A percentile compares a stretch with the other conserved stretches of the same genome.
Conservation (phyloP, 2,797 vertebrate species). For the Apodemus agrarius region DNA sequence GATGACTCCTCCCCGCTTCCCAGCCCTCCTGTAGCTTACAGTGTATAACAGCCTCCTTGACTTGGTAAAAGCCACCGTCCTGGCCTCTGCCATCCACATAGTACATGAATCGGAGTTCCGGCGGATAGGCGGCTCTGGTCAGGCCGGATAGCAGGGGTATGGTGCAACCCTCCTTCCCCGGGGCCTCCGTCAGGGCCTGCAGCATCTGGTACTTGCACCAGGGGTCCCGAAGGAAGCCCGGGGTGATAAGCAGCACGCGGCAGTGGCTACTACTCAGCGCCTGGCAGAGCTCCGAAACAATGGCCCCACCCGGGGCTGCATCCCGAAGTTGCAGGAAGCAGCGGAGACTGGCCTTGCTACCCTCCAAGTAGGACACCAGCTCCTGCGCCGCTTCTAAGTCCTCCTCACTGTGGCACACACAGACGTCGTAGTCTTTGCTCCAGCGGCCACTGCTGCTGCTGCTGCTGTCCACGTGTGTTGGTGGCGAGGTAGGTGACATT, state of each 20-base stretch:
- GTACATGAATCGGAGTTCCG: constrained; percentile 90
- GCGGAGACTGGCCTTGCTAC: constrained; percentile 85
- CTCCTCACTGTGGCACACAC: constrained; percentile 91
- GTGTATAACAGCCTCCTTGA: constrained; percentile 87
- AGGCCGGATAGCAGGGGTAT: constrained; percentile 91
- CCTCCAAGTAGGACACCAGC: constrained; percentile 91
- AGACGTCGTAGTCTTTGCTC: constrained; percentile 89
- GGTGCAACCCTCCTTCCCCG: constrained; percentile 88
- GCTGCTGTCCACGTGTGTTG: rapidly evolving
- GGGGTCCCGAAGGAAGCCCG: constrained; percentile 89
- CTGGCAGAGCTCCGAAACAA: constrained; percentile 90
- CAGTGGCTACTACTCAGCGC: constrained; percentile 91
- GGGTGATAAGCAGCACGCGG: constrained; percentile 91
- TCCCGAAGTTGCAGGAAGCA: constrained; percentile 93
- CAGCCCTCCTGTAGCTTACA: constrained; percentile 88
- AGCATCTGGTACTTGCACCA: constrained; percentile 96
- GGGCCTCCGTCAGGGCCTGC: constrained; percentile 90
- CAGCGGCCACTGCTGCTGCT: constrained; percentile 82
- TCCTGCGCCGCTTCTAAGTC: constrained; percentile 87
- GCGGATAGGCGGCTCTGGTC: constrained; percentile 87
- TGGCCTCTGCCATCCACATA: constrained; percentile 87
- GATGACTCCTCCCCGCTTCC: background rate
- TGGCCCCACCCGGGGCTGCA: constrained; percentile 84
- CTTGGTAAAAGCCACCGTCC: constrained; percentile 86
- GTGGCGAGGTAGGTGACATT: rapidly evolving